A percentile compares a stretch with the other conserved stretches of the same genome.
Conservation (phyloP, 2,888 invertebrate species). For the Ennomos quercinarius region DNA sequence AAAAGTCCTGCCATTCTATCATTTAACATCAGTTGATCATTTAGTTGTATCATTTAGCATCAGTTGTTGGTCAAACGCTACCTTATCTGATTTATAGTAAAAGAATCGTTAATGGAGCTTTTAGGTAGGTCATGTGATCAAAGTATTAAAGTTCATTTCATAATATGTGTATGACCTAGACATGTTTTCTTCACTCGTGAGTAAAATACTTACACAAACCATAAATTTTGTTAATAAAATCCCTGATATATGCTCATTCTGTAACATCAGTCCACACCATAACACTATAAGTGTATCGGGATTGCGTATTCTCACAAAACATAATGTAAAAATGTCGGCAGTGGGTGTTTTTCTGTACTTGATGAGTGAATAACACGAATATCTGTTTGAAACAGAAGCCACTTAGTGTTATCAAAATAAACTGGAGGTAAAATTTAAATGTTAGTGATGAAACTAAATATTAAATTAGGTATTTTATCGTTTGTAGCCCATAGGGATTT, state of each 20-base stretch:
- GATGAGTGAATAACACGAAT: constrained; percentile 35
- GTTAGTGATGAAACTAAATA: constrained; percentile 10
- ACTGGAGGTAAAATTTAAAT: constrained; percentile 16
- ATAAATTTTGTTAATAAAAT: constrained; percentile 19
- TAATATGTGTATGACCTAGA: constrained; percentile 11
- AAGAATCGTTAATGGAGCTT: too few relatives aligned
- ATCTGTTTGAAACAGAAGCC: constrained; percentile 44
- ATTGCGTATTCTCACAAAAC: constrained; percentile 33
- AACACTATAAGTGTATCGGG: constrained; percentile 31
- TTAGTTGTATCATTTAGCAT: too few relatives aligned
- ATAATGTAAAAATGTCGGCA: constrained; percentile 40
- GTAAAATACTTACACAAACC: constrained; percentile 7
- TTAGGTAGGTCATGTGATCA: too few relatives aligned
- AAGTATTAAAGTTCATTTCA: too few relatives aligned
- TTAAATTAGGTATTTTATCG: constrained; percentile 10
- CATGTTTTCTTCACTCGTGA: constrained; percentile 16
- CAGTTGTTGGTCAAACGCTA: too few relatives aligned
- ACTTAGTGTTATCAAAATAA: constrained; percentile 38
- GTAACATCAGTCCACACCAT: constrained; percentile 29
- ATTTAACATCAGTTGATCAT: too few relatives aligned
- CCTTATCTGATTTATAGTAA: too few relatives aligned
- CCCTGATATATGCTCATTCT: constrained; percentile 20
- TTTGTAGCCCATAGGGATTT: too few relatives aligned
- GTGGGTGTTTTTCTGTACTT: constrained; percentile 22
- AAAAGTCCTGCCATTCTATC: too few relatives aligned